Base-by-base conservation (phyloP, 1,140 invertebrate genomes). In the Periplaneta americana region DNA sequence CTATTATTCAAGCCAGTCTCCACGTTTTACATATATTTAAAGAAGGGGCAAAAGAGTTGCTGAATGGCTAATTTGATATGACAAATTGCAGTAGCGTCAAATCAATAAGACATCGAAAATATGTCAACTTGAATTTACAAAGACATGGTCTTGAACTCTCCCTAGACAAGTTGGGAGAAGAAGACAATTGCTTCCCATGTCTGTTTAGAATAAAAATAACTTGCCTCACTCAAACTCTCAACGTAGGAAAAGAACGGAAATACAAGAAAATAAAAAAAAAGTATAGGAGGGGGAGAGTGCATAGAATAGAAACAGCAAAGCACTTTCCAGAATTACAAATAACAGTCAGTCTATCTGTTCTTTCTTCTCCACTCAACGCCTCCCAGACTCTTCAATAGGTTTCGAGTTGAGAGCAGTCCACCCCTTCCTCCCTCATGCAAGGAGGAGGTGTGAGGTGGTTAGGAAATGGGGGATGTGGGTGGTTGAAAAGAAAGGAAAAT, bases 311-410 rank as follows among this genome's bases (percentile, higher is more conserved):
- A 66, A 66, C 48, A 66, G 48, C 48, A 77, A 77, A 36, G 75
- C 75, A 77, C 75, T 77, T 36, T 77, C 75, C 75, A 77, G 75
- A 36, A 77, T 77, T 77, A 77, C 75, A 77, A 77, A 77, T 66
- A 66, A 77, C 75, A 36, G 35, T 36, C 75, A 77, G 35, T 77
- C 75, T 66, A 66, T 66, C n/a, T 66, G 48, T 66, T 77, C 75
- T 77, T 77, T 77, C 75, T 36, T 77, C 48, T 28, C 48, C 48
- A 66, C 48, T 66, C 48, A 66, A n/a, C 48, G n/a, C 48, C 48
- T 66, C n/a, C 48, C 11, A 66, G n/a, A 22, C 48, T n/a, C 48
- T 66, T 66, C 48, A 66, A 66, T 66, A 66, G 48, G 48, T 28
- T 28, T 66, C 48, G n/a, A 66, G 48, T 66, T 66, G 22, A 28